phyloP scores from a whole-genome alignment of 1,140 invertebrate species.

The Lethrus apterus region DNA sequence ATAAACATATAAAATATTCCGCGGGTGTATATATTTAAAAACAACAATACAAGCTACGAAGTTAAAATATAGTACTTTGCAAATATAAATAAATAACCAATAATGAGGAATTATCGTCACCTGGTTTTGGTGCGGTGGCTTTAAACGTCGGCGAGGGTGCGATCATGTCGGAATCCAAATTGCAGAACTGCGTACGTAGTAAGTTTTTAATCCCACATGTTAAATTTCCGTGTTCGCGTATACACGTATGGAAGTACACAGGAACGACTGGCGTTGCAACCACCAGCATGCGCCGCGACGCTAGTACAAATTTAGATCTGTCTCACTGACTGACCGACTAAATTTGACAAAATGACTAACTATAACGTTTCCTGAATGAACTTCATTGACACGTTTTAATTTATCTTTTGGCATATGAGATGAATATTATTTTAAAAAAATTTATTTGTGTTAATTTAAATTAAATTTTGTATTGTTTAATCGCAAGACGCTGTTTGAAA shows the following conservation, averaged over 20 bases:
- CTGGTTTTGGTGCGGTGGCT: constrained; percentile 64
- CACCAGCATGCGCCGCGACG: constrained; percentile 15
- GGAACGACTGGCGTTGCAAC: constrained; percentile 8
- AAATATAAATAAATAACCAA: background rate
- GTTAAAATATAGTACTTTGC: background rate
- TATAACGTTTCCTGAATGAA: constrained; percentile 10
- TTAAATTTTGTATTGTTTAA: background rate
- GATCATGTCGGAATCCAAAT: constrained; percentile 23
- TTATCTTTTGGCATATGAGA: background rate
- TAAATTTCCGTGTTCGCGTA: background rate
- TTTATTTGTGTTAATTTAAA: background rate
- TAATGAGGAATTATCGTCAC: constrained; percentile 29
- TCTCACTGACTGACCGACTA: constrained; percentile 25
- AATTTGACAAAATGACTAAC: constrained; percentile 27
- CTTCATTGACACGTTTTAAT: background rate
- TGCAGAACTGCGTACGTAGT: too few species aligned
- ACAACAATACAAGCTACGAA: too few species aligned
- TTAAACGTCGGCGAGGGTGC: constrained; percentile 62
- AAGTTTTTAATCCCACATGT: too few species aligned
- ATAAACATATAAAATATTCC: too few species aligned
- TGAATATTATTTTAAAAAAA: background rate
- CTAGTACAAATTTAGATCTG: constrained; percentile 14
- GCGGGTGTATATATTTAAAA: too few species aligned
- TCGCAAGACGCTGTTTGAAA: background rate
- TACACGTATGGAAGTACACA: background rate